Conservation (phyloP, 2,113 vertebrate species). For the Tetrao urogallus region DNA sequence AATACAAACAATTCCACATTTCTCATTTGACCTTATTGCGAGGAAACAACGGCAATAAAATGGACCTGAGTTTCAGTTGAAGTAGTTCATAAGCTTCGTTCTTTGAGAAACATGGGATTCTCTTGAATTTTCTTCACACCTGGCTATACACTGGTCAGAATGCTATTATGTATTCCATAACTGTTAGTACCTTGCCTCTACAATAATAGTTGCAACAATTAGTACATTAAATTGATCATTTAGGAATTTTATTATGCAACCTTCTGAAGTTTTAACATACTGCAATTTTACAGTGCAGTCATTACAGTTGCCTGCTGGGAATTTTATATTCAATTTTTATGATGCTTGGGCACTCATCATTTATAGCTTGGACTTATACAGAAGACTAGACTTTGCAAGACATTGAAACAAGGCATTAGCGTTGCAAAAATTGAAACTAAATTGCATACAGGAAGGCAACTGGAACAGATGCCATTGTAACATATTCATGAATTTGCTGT, state of each 20-base stretch:
- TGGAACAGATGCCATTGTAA: not conserved
- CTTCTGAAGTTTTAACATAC: not conserved
- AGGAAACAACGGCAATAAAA: not conserved
- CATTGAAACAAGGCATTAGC: not conserved
- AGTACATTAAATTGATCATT: conserved; percentile 37
- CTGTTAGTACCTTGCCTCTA: not conserved
- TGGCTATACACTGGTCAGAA: not conserved
- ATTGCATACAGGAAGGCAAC: not conserved
- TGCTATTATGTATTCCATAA: not conserved
- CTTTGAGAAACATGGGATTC: not conserved
- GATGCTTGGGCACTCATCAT: not conserved
- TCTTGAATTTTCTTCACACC: not conserved
- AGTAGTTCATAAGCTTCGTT: not conserved
- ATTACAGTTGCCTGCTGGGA: not conserved
- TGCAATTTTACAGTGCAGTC: not conserved
- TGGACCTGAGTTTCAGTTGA: not conserved
- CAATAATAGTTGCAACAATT: not conserved
- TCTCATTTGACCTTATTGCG: not conserved
- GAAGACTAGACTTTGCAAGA: not conserved
- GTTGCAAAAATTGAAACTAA: not conserved
- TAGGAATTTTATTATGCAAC: not conserved
- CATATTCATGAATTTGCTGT: not conserved
- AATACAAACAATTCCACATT: fast-evolving
- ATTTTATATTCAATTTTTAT: not conserved
- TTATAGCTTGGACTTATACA: not conserved